phyloP scores from a whole-genome alignment of 1,140 invertebrate genomes.

The Microplitis demolitor region DNA sequence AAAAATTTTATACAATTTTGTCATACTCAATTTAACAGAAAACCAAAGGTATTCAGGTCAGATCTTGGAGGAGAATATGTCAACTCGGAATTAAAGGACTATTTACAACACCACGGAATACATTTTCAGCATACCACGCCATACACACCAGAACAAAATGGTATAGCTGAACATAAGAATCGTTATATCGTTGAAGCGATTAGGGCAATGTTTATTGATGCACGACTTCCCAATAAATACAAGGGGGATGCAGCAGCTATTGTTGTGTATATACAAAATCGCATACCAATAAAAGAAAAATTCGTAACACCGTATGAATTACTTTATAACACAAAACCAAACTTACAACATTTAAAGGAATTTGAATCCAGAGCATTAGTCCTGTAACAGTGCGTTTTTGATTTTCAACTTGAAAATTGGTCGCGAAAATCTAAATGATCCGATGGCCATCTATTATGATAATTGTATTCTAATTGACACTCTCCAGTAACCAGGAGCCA shows the following conservation, averaged over 20 bases:
- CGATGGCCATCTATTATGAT: no score
- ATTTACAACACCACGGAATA: conserved; percentile 17
- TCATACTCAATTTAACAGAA: conserved; percentile 21
- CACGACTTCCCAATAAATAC: not conserved
- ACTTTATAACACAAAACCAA: conserved; percentile 36
- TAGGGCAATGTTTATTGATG: conserved; percentile 2
- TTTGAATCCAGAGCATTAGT: conserved; percentile 41
- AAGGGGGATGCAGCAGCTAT: not conserved
- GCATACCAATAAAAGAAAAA: not conserved
- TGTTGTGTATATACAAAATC: not conserved
- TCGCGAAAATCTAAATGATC: no score
- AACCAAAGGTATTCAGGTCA: conserved; percentile 13
- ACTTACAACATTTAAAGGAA: conserved; percentile 43
- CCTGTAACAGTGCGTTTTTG: no score
- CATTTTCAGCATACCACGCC: conserved; percentile 34
- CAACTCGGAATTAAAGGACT: not conserved
- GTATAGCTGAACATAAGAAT: conserved; percentile 40
- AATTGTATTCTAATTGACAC: no score
- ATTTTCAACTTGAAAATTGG: no score
- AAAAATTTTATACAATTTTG: conserved; percentile 20
- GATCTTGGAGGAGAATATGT: not conserved
- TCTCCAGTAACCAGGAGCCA: no score
- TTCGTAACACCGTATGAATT: conserved; percentile 10
- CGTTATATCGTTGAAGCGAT: conserved; percentile 20
- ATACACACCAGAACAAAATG: conserved; percentile 45